A percentile compares a stretch with the other conserved stretches of the same genome.
phyloP scores from a whole-genome alignment of 2,113 vertebrate species.

The Catagonus wagneri region DNA sequence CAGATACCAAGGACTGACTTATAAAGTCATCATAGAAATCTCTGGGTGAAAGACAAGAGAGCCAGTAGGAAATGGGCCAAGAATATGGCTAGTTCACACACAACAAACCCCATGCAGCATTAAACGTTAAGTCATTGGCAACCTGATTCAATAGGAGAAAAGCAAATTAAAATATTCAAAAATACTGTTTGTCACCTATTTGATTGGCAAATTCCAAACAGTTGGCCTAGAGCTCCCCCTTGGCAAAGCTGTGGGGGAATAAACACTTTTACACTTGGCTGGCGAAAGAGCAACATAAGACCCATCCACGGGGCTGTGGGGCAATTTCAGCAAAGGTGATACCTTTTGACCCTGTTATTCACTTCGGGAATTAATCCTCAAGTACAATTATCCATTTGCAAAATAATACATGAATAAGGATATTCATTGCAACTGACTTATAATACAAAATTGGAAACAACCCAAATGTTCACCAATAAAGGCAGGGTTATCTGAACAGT shows the following conservation, averaged over 20 bases:
- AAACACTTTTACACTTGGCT: neutral
- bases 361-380: constrained; percentile 46
- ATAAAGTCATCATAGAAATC: neutral
- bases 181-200: neutral
- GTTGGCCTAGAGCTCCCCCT: neutral
- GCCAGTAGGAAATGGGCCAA: neutral
- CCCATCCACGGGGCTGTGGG: neutral
- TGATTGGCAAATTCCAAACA: neutral
- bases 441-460: neutral
- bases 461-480: neutral
- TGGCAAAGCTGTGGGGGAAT: neutral
- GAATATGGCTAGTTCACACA: neutral
- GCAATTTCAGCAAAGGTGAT: neutral
- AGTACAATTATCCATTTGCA: neutral
- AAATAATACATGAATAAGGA: neutral
- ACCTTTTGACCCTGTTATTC: neutral
- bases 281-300: neutral
- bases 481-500: neutral
- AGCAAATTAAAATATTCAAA: neutral
- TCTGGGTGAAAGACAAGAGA: neutral
- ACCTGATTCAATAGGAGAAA: neutral
- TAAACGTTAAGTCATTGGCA: neutral
- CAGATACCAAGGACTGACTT: neutral
- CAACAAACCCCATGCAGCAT: neutral
- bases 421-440: neutral